phyloP scores from a whole-genome alignment of 1,140 invertebrate species.

The Lasioglossum albipes region DNA sequence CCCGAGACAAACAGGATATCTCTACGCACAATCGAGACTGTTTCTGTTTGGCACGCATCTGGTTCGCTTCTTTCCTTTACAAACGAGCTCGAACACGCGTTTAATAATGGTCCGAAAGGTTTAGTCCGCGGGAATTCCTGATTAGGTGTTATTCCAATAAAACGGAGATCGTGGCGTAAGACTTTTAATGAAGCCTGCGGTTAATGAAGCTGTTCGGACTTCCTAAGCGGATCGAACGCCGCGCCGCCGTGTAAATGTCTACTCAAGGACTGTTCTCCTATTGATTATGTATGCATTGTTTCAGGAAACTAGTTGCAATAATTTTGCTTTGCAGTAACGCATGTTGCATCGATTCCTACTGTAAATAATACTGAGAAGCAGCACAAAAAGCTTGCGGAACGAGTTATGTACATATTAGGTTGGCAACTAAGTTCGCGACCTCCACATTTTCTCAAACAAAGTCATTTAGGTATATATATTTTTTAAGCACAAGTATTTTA shows the following conservation, averaged over 20 bases:
- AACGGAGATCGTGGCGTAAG: neutral
- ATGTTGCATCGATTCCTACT: neutral
- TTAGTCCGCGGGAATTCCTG: neutral
- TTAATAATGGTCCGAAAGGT: no score
- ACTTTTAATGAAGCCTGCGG: neutral
- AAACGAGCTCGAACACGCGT: no score
- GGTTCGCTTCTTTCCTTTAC: neutral
- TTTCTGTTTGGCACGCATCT: neutral
- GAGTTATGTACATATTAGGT: no score
- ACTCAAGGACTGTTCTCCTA: neutral
- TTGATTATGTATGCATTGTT: neutral
- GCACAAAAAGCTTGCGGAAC: no score
- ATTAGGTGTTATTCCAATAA: neutral
- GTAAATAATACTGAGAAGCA: neutral
- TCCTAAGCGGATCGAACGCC: neutral
- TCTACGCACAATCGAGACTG: neutral
- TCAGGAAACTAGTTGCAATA: neutral
- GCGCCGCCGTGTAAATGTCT: neutral
- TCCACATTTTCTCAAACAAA: no score
- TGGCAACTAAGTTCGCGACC: no score
- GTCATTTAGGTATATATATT: no score
- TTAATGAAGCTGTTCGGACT: neutral
- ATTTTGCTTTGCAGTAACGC: neutral
- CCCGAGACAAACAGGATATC: slow-evolving; percentile 12
- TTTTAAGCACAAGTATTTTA: no score